A percentile compares a stretch with the other conserved stretches of the same genome.
These are phyloP conservation scores for Oncorhynchus kisutch DNA, from an alignment of 2,113 vertebrate genomes.

Conservation along the genomic window DNA sequence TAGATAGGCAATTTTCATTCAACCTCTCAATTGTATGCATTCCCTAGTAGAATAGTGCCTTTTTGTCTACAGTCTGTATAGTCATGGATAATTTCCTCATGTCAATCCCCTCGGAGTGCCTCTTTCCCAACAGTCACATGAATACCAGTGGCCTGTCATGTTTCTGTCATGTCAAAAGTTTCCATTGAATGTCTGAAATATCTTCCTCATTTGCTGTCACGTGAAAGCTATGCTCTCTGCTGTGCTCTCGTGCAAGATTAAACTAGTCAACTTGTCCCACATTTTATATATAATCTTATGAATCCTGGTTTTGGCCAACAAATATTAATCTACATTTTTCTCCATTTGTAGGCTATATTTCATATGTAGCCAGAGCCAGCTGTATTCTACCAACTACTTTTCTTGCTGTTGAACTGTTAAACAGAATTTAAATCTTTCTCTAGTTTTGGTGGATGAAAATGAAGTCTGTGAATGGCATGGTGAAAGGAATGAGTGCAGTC, in stretches of 20 bases:
- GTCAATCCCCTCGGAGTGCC: not conserved
- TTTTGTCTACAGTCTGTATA: not conserved
- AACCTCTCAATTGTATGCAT: not conserved
- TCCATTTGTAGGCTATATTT: not conserved
- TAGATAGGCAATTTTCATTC: not conserved
- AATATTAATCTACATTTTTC: conserved; percentile 38
- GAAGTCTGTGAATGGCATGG: not conserved
- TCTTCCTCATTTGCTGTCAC: not conserved
- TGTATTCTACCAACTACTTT: not conserved
- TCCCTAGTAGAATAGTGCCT: not conserved
- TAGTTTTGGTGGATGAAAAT: not conserved
- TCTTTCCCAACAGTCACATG: not conserved
- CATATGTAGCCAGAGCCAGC: not conserved
- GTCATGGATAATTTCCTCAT: not conserved
- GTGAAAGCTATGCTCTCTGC: not conserved
- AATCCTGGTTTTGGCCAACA: conserved; percentile 37
- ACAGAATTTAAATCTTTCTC: not conserved
- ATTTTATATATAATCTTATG: conserved; percentile 46
- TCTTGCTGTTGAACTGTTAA: too few species aligned
- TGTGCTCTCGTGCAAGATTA: conserved; percentile 41
- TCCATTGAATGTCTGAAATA: too few species aligned
- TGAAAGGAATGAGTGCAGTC: not conserved
- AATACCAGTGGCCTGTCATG: not conserved
- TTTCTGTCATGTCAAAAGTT: not conserved
- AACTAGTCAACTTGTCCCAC: conserved; percentile 38